Base-by-base conservation (phyloP, 2,888 invertebrate species). In the Athalia rosae region DNA sequence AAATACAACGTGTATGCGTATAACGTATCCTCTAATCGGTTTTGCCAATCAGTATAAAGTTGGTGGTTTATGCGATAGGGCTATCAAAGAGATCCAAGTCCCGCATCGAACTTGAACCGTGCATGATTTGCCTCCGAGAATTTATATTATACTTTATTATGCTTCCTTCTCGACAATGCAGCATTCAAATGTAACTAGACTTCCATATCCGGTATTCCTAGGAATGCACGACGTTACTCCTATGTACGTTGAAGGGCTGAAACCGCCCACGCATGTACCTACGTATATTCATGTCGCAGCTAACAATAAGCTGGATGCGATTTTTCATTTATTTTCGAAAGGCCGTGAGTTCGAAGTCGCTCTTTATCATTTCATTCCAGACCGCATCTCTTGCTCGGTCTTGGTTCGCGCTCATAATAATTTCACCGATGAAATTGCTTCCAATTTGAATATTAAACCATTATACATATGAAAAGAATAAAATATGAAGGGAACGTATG, bases 11-110 rank as follows among this genome's bases (percentile, higher is more conserved):
- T 53, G 11, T 53, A 53, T 53, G 61, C 74, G 76, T 6, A 48
- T 77, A 79, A 78, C 82, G 83, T 81, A 81, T 79, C 78, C 77
- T 81, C 83, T 81, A 83, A 85, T 85, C 85, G 84, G 79, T 79
- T 81, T 78, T 80, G 78, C 79, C 85, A 82, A 85, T 84, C 82
- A 79, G 80, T 76, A 58, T 66, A 67, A 74, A 62, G 58, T 64
- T 56, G 50, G 56, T 76, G 78, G 76, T 64, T 77, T 64, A 62
- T 76, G 76, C 74, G 78, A 71, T 76, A 15, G 2, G 56, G 59
- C n/a, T 13, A n/a, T 59, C 11, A n/a, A 48, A 28, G 53, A 62
- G 63, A 61, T 76, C 58, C 67, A 43, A 62, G 63, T 9, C 63
- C 43, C 4, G 53, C n/a, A 11, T 11, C 43, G 7, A 71, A 58